Base-by-base conservation (phyloP, 2,888 invertebrate species). In the Pammene aurita region DNA sequence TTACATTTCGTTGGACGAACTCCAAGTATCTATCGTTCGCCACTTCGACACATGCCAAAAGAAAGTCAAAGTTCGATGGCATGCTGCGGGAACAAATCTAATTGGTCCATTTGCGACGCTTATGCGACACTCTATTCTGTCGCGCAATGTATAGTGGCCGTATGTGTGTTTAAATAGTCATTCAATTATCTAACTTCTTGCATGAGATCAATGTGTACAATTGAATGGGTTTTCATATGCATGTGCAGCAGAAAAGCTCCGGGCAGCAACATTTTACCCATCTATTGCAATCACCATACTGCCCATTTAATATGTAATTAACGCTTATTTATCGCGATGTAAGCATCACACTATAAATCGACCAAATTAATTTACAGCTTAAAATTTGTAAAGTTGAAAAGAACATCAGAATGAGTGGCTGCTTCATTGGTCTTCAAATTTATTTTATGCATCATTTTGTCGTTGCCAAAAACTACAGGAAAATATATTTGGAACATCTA, bases 61-160 rank as follows among this genome's bases (percentile, higher is more conserved):
- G 86, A 90, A 90, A 90, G 89, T 85, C 89, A 86, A 87, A 89
- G 89, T 90, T 90, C 88, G 88, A 86, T 84, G 87, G 85, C 87
- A 84, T 84, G 74, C 50, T 48, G 60, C 61, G 62, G 44, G 42
- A 60, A 58, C 57, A 11, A 58, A 64, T 67, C 26, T 56, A 65
- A 64, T 70, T 70, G 50, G 61, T 70, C 57, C 64, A 44, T 61
- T 55, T 60, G 56, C 16, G 41, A 55, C 18, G 38, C 54, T 52
- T 68, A 54, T 41, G 48, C 64, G 58, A 54, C 38, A 54, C 26
- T 34, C n/a, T 16, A 54, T 34, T n/a, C n/a, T 52, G 7, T 11
- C 26, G 34, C 5, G 11, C 52, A 7, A 26, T 5, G 10, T n/a
- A 54, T 34, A 13, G 34, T 34, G 13, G 54, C n/a, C 7, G 11